Evolutionary conservation across 2,113 vertebrate genomes (phyloP).

Genomic region (Percopsis transmontana): DNA sequence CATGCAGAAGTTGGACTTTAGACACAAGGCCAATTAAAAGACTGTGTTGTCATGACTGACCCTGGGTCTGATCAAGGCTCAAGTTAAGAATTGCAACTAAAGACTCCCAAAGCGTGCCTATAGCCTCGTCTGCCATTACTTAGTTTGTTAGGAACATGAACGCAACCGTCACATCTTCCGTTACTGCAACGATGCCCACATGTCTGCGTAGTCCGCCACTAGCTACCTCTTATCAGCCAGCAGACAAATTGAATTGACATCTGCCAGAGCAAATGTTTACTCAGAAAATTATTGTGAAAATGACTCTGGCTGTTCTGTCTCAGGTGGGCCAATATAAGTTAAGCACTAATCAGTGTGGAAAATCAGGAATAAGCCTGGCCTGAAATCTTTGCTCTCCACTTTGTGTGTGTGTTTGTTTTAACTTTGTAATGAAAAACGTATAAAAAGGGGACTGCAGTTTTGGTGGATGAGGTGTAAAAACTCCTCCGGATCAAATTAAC

Average conservation of each 20-base stretch:
- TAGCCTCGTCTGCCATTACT: conserved; percentile 50
- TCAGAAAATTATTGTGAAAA: conserved; percentile 67
- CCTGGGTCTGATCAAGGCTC: conserved; percentile 48
- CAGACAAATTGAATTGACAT: conserved; percentile 71
- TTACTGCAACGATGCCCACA: conserved; percentile 64
- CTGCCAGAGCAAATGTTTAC: conserved; percentile 69
- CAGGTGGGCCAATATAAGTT: conserved; percentile 61
- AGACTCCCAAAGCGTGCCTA: conserved; percentile 61
- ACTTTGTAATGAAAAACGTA: conserved; percentile 44
- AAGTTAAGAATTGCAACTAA: conserved; percentile 61
- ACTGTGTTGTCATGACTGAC: conserved; percentile 46
- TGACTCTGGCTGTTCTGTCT: conserved; percentile 63
- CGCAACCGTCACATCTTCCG: conserved; percentile 58
- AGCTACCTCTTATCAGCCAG: conserved; percentile 65
- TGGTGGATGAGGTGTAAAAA: conserved; percentile 68
- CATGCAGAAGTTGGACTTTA: conserved; percentile 31
- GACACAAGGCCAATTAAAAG: conserved; percentile 39
- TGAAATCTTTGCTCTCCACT: conserved; percentile 41
- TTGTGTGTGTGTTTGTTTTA: conserved; percentile 28
- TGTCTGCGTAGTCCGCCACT: conserved; percentile 50
- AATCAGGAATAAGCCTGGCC: conserved; percentile 58
- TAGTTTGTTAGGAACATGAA: conserved; percentile 68
- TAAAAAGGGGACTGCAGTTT: conserved; percentile 39
- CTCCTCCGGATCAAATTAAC: conserved; percentile 65
- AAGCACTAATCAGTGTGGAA: conserved; percentile 70